These are phyloP conservation scores for Coracopsis vasa DNA, from an alignment of 2,113 vertebrate species.

Conservation along the genomic window DNA sequence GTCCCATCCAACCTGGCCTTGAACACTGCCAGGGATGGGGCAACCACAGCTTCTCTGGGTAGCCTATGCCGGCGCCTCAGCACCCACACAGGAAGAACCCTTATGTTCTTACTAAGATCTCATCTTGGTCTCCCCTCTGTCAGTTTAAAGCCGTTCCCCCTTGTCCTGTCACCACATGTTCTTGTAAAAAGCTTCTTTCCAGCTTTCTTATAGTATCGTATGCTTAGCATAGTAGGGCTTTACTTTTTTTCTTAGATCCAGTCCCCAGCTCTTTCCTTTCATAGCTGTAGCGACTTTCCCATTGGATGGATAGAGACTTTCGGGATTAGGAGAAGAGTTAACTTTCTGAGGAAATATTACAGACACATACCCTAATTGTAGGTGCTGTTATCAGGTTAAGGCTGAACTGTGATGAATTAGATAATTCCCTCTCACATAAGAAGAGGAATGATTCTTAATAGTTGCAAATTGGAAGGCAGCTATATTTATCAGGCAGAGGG, in stretches of 20 bases:
- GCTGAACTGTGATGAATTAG: slow-evolving; percentile 16
- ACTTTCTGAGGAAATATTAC: not conserved
- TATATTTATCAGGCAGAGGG: not conserved
- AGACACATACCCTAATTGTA: not conserved
- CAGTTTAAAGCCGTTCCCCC: not conserved
- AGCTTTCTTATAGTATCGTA: not conserved
- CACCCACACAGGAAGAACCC: not conserved
- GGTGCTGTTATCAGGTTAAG: not conserved
- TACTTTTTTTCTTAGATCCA: not conserved
- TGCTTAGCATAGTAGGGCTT: not conserved
- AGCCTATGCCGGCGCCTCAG: not conserved
- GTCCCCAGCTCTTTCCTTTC: not conserved
- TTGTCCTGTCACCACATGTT: not conserved
- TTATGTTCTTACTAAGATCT: not conserved
- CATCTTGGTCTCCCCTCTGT: not conserved
- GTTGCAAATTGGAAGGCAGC: not conserved
- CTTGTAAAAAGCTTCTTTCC: not conserved
- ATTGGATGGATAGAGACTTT: not conserved
- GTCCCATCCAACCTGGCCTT: not conserved
- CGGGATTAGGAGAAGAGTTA: not conserved
- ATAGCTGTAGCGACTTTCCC: not conserved
- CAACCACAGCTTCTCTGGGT: not conserved
- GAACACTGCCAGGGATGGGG: not conserved
- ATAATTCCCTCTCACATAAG: not conserved
- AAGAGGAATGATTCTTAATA: slow-evolving; percentile 13